Percentiles rank a stretch among this genome's conserved stretches.
Evolutionary conservation across 2,113 vertebrate genomes (phyloP).

Genomic region (Cephalopterus ornatus): DNA sequence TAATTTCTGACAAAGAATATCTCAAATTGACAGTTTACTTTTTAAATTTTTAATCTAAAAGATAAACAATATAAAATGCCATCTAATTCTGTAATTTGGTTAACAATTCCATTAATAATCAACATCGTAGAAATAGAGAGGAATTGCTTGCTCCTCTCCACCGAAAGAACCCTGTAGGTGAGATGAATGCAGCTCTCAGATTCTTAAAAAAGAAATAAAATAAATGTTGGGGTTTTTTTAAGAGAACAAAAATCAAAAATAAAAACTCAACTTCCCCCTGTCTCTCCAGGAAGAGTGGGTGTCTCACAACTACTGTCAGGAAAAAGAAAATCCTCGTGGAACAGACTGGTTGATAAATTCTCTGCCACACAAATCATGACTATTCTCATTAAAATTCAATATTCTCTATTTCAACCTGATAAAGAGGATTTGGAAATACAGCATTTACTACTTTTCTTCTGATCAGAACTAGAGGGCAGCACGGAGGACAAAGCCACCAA

Average conservation of each 20-base stretch:
- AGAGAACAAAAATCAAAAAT: not conserved
- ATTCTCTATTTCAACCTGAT: not conserved
- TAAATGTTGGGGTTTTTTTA: not conserved
- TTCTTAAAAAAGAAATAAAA: not conserved
- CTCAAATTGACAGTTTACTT: not conserved
- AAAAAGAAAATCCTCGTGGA: not conserved
- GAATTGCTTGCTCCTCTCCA: not conserved
- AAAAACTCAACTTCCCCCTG: not conserved
- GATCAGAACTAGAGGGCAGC: not conserved
- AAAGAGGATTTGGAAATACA: not conserved
- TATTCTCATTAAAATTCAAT: not conserved
- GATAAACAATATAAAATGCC: not conserved
- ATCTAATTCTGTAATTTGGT: not conserved
- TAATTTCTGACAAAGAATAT: not conserved
- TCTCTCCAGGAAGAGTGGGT: not conserved
- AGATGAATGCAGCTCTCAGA: not conserved
- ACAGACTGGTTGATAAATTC: not conserved
- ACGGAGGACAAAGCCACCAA: not conserved
- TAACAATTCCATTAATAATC: not conserved
- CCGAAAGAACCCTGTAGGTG: rapidly evolving
- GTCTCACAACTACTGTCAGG: not conserved
- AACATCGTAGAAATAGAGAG: not conserved
- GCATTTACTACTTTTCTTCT: not conserved
- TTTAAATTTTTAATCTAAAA: not conserved
- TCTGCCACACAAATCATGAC: not conserved